Conservation (phyloP, 2,888 invertebrate species). For the Conomelus anceps region DNA sequence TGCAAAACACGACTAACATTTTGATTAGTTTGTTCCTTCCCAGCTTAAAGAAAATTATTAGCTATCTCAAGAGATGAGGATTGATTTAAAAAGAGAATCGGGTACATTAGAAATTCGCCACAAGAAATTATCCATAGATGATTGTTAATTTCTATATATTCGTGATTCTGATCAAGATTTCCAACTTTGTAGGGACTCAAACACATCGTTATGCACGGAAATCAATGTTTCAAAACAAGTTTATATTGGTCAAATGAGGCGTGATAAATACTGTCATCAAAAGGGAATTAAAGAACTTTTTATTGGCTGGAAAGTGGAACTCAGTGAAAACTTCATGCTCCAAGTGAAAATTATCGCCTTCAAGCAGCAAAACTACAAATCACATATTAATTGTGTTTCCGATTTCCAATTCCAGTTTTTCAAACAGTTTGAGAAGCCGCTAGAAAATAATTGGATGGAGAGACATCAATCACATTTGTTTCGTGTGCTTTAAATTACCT, state of each 20-base stretch:
- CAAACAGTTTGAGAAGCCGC: too few species aligned
- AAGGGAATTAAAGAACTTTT: background rate
- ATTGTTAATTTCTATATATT: background rate
- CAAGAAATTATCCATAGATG: too few species aligned
- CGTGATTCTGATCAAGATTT: background rate
- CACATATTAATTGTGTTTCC: too few species aligned
- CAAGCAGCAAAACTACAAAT: background rate
- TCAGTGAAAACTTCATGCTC: background rate
- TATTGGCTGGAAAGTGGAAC: background rate
- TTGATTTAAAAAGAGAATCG: background rate
- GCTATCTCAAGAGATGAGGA: background rate
- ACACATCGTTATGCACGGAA: background rate
- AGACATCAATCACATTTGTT: too few species aligned
- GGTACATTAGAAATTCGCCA: background rate
- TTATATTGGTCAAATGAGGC: background rate
- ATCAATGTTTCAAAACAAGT: background rate
- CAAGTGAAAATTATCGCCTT: background rate
- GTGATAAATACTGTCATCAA: background rate
- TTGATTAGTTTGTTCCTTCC: background rate
- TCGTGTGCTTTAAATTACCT: too few species aligned
- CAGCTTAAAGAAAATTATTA: background rate
- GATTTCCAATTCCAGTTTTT: too few species aligned
- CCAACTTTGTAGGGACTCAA: background rate
- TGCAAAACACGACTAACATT: background rate
- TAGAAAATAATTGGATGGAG: too few species aligned